Base-by-base conservation (phyloP, 1,140 invertebrate genomes). In the Scaptodrosophila lebanonensis region DNA sequence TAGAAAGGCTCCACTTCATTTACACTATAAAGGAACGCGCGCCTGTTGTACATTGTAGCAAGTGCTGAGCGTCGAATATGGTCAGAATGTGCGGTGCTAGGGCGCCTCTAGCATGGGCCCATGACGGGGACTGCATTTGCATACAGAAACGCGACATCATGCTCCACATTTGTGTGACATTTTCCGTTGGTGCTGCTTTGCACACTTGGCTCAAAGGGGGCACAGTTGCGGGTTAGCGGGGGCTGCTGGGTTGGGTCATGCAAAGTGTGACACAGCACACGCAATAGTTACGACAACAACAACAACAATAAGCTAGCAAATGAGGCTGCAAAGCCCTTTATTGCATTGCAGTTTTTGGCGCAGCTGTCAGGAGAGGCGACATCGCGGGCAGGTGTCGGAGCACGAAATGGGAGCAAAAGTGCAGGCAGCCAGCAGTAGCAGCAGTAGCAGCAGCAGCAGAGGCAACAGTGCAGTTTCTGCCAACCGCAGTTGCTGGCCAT, bases 101-200 rank as follows among this genome's bases (percentile, higher is more conserved):
- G 22, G 8, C 22, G 22, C 8, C 22, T 25, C n/a, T n/a, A n/a
- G n/a, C n/a, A n/a, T n/a, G n/a, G n/a, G n/a, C n/a, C n/a, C n/a
- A n/a, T n/a, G n/a, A n/a, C n/a, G n/a, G n/a, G n/a, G 43, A 47
- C 30, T 52, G 62, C 69, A 73, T 68, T 67, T 68, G 52, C 73
- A 79, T 73, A 52, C 63, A 71, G 43, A 63, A 65, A 57, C 29
- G 64, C 60, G 45, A 79, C 52, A 79, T 72, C 75, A 63, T 77
- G 73, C 73, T 79, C 73, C 75, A 77, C 64, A 79, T 77, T 77
- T 56, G 59, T 66, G 68, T 68, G 73, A 72, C 73, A 77, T 79
- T 77, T 66, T 66, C 39, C 16, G 29, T 47, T 57, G 32, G 43
- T 27, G 22, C 27, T 36, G 45, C 16, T 20, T 11, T 3, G 3